phyloP scores from a whole-genome alignment of 2,888 invertebrate species.

The Diarsia rubi region DNA sequence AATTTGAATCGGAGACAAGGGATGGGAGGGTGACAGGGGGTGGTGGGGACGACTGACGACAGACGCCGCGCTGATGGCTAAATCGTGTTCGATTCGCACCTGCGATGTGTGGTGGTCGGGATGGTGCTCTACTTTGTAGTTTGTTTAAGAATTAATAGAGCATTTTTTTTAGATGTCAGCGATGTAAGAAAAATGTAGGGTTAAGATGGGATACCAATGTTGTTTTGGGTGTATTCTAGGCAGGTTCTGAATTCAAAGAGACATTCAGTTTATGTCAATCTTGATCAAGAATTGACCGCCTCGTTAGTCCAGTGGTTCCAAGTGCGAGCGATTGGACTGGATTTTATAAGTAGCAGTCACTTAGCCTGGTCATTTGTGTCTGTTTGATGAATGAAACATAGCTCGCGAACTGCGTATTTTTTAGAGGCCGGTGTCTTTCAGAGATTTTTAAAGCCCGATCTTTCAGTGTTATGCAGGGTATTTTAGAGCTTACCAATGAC shows the following conservation, averaged over 20 bases:
- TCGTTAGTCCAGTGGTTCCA: too few species aligned
- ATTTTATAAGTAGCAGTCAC: too few species aligned
- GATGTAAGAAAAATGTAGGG: not conserved
- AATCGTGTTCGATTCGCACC: slow-evolving; percentile 90
- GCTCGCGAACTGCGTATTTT: too few species aligned
- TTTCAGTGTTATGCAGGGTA: not conserved
- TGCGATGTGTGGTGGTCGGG: slow-evolving; percentile 72
- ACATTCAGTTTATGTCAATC: not conserved
- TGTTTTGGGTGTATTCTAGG: not conserved
- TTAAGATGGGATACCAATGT: not conserved
- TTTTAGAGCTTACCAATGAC: too few species aligned
- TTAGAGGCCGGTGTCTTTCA: too few species aligned
- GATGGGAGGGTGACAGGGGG: slow-evolving; percentile 55
- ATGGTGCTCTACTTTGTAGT: slow-evolving; percentile 74
- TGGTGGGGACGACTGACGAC: slow-evolving; percentile 78
- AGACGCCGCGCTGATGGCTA: slow-evolving; percentile 87
- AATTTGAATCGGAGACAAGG: slow-evolving; percentile 84
- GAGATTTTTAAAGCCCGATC: not conserved
- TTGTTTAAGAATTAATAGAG: not conserved
- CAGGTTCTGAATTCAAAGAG: not conserved
- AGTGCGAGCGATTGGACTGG: too few species aligned
- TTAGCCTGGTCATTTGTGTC: too few species aligned
- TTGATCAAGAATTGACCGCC: too few species aligned
- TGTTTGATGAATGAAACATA: too few species aligned
- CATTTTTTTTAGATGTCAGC: not conserved